Base-by-base conservation (phyloP, 1,140 invertebrate species). In the Apolygus lucorum region DNA sequence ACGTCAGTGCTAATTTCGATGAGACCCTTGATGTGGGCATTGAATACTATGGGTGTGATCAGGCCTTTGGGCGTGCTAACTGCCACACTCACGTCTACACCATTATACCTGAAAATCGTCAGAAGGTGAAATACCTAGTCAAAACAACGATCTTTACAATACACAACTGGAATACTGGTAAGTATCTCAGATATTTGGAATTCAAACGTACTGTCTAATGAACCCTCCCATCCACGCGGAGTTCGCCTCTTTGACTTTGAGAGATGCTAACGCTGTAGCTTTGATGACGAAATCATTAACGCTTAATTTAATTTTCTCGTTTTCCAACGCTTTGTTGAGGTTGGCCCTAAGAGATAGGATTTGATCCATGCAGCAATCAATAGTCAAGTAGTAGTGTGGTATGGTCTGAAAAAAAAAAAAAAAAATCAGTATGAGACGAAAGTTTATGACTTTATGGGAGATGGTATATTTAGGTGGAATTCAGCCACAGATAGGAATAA, bases 221-320 rank as follows among this genome's bases (percentile, higher is more conserved):
- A 90, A 88, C n/a, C 88, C 85, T 68, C 93, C 95, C 84, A 95
- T 86, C 95, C 97, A 99, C 22, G 93, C 87, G 17, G 93, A 95
- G 78, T 99, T 99, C 1, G 89, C 92, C 76, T 96, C 92, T 0
- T 97, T 97, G 65, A 99, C 91, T 79, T 91, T 90, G 76, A 88
- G 88, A 79, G 91, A 95, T 8, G 97, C 93, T 67, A 94, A 82
- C 1, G 96, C 95, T 21, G 92, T 87, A 1, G 93, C 96, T 79
- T 99, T 99, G 54, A 99, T 92, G 63, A 99, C 90, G 75, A 99
- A 97, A 79, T 99, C 97, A 78, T 99, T 99, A 0, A 99, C 86
- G 25, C 95, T 97, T 14, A 99, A 76, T 80, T 96, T 94, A 17
- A 87, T 77, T 65, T 89, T 88, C 24, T 93, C 85, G 76, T 93